Evolutionary conservation across 1,140 invertebrate genomes (phyloP), one percentile per base, ranked within the genome.

Genomic region (Pseudomyrmex cubaensis): DNA sequence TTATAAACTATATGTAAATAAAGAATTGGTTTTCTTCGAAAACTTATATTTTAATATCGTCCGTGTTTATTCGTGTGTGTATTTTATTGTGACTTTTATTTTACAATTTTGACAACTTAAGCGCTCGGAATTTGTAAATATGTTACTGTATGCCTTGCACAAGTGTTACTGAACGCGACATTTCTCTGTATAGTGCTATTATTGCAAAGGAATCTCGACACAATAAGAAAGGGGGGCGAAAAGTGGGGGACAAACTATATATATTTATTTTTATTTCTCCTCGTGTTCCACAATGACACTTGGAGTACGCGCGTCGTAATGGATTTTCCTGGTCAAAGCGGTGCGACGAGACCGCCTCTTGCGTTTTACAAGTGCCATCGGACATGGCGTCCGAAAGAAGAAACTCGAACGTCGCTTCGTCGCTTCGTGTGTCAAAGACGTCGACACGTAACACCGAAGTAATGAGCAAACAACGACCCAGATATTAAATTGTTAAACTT

Each of bases 391-490:
- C 44, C 22, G 20, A 66, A 70, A 50, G 76, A 80, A 80, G 76
- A 80, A 80, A 12, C 64, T 70, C 35, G 66, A 48, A 59, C 66
- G 48, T 78, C 20, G 20, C 9, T 78, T 56, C 63, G 17, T 57
- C 20, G 20, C 9, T 78, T 56, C 63, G 17, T 57, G 54, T 70
- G n/a, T 70, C 54, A 61, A 80, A 80, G 35, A 70, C 20, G 66
- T 70, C 44, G 54, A 61, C 54, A 70, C 17, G 48, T 69, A 78
- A 70, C 48, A 10, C 22, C 54, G 46, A 44, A 59, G 76, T 48
- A 48, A 72, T 70, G 20, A 70, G 54, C 20, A 80, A 80, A 80
- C 59, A 80, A 70, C 50, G 76, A 72, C 66, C 76, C n/a, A 80
- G 66, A 70, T 80, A 61, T n/a, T 22, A 59, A 59, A 70, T 70